Conservation (phyloP, 2,113 vertebrate species). For the Rhynchopsitta pachyrhyncha region DNA sequence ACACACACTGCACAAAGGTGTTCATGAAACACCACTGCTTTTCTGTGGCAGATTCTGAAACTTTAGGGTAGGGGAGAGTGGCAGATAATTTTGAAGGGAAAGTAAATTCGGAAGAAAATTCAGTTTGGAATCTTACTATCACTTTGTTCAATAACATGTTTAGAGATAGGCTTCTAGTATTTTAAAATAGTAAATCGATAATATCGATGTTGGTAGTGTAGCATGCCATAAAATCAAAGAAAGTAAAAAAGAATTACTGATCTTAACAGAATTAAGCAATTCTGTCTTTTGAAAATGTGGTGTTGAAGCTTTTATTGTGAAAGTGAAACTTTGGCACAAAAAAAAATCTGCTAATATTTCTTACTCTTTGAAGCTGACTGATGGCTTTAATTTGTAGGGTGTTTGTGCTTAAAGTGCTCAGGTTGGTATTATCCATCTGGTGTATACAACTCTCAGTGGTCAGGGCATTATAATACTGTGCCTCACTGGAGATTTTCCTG, state of each 20-base stretch:
- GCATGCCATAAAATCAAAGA: background rate
- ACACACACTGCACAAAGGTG: background rate
- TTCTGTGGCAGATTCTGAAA: background rate
- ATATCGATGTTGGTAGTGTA: background rate
- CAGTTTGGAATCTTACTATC: background rate
- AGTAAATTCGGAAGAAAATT: background rate
- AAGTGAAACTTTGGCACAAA: constrained; percentile 7
- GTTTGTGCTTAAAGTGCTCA: constrained; percentile 17
- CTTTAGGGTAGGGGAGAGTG: background rate
- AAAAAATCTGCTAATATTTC: background rate
- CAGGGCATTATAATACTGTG: constrained; percentile 47
- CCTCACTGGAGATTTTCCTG: constrained; percentile 48
- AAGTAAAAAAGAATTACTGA: background rate
- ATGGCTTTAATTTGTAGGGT: constrained; percentile 61
- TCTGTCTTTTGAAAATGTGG: background rate
- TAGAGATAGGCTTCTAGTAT: background rate
- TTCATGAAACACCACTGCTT: background rate
- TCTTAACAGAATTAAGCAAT: background rate
- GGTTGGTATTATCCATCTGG: constrained; percentile 55
- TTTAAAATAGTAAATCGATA: background rate
- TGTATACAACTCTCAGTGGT: constrained; percentile 51
- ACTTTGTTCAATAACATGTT: background rate
- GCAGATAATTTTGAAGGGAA: background rate
- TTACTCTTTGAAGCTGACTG: constrained; percentile 40
- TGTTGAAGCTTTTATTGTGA: background rate